A percentile compares a stretch with the other conserved stretches of the same genome.
These are phyloP conservation scores for Eulithis testata DNA, from an alignment of 2,888 invertebrate genomes.

Conservation along the genomic window DNA sequence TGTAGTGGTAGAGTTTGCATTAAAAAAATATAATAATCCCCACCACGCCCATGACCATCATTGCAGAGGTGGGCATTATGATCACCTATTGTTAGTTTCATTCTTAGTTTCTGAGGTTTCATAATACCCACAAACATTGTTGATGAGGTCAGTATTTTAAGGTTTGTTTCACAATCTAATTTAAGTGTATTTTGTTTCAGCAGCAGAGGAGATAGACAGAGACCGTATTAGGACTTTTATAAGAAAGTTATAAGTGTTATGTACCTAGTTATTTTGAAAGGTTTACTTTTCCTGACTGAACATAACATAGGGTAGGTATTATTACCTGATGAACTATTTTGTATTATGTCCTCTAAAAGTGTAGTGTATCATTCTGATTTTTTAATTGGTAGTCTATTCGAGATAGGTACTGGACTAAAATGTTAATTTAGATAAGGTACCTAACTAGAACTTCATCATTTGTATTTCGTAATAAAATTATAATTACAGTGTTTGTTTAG, in stretches of 20 bases:
- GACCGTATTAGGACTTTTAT: slow-evolving; percentile 52
- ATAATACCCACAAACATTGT: no score
- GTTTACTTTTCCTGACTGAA: slow-evolving; percentile 44
- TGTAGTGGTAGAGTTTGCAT: no score
- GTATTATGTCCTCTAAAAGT: slow-evolving; percentile 15
- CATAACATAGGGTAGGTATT: slow-evolving; percentile 34
- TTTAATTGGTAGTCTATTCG: background rate
- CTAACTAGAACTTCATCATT: background rate
- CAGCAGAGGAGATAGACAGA: slow-evolving; percentile 52
- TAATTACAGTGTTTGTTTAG: slow-evolving; percentile 8
- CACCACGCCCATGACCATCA: no score
- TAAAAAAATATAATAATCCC: no score
- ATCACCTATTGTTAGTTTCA: no score
- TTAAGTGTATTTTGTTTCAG: slow-evolving; percentile 65
- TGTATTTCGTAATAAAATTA: background rate
- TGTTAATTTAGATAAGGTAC: background rate
- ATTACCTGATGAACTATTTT: background rate
- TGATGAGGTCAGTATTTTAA: no score
- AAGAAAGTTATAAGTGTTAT: slow-evolving; percentile 1
- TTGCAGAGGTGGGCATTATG: no score
- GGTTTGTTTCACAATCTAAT: no score
- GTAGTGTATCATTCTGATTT: background rate
- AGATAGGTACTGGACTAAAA: background rate
- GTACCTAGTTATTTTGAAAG: slow-evolving; percentile 42
- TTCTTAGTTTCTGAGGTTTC: no score